Base-by-base conservation (phyloP, 1,140 invertebrate genomes). In the Campoletis sonorensis region DNA sequence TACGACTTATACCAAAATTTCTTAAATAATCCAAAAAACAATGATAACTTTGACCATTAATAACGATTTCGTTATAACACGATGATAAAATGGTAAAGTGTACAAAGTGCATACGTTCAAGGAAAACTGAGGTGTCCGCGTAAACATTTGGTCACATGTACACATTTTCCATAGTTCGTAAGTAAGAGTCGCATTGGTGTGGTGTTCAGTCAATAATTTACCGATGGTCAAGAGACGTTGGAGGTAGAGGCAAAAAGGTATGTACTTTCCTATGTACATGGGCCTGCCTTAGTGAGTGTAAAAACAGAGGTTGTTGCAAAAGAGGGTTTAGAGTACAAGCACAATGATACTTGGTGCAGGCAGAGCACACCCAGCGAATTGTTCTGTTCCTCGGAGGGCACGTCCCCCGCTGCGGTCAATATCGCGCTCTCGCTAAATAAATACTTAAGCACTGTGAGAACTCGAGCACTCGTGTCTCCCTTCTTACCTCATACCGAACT, bases 401-500 rank as follows among this genome's bases (percentile, higher is more conserved):
- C 84, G 84, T 86, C 85, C 85, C 86, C 85, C 84, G 85, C 84
- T 83, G 85, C 90, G 89, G 90, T 92, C 90, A 91, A 92, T 92
- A 92, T 87, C 86, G 88, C 84, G 86, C 85, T 87, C 84, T 88
- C 85, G 85, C 83, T 85, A 79, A 85, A 88, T 92, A 85, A 90
- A 91, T 91, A 90, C 70, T 91, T 90, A 33, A 91, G 84, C 81
- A 87, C 80, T 84, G 89, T 90, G 90, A 82, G 90, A 91, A 89
- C 27, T 85, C 79, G 77, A 82, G 71, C 89, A 90, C 82, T 81
- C 84, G 84, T 64, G 21, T 73, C 68, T 30, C 51, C 30, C 64
- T 40, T 78, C 73, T 27, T 54, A 71, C 37, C 40, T 67, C 18
- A 45, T 13, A 26, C 61, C 23, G 23, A 23, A n/a, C 40, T 37